A percentile compares a stretch with the other conserved stretches of the same genome.
Conservation (phyloP, 2,888 invertebrate species). For the Spatulosminthurus flaviceps region DNA sequence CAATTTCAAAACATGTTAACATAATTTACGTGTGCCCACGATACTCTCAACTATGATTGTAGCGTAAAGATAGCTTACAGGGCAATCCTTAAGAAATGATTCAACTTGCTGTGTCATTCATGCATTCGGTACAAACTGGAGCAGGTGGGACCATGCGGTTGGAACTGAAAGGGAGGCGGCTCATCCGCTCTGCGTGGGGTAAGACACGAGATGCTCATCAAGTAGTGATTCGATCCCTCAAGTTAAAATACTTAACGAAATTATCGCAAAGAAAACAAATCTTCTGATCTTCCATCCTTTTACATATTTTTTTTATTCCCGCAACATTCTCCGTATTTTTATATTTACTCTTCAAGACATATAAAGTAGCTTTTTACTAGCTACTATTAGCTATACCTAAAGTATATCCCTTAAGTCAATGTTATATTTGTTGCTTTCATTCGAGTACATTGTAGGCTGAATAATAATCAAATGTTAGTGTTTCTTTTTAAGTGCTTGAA, state of each 20-base stretch:
- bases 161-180: constrained; percentile 22
- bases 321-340: neutral
- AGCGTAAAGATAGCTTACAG: too few species aligned
- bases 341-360: neutral
- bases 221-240: constrained; percentile 29
- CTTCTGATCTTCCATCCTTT: constrained; percentile 12
- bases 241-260: constrained; percentile 34
- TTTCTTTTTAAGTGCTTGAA: too few species aligned
- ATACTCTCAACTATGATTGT: too few species aligned
- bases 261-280: constrained; percentile 31
- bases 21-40: too few species aligned
- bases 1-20: too few species aligned
- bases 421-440: too few species aligned
- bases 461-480: too few species aligned
- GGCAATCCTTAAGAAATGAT: too few species aligned
- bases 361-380: too few species aligned
- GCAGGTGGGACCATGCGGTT: constrained; percentile 28
- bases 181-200: constrained; percentile 49
- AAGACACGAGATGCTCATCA: constrained; percentile 48
- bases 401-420: too few species aligned
- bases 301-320: constrained; percentile 22
- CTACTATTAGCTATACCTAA: too few species aligned
- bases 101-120: neutral
- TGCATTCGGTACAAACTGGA: neutral
- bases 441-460: too few species aligned